Conservation (phyloP, 2,797 vertebrate species). For the Vespertilio murinus region DNA sequence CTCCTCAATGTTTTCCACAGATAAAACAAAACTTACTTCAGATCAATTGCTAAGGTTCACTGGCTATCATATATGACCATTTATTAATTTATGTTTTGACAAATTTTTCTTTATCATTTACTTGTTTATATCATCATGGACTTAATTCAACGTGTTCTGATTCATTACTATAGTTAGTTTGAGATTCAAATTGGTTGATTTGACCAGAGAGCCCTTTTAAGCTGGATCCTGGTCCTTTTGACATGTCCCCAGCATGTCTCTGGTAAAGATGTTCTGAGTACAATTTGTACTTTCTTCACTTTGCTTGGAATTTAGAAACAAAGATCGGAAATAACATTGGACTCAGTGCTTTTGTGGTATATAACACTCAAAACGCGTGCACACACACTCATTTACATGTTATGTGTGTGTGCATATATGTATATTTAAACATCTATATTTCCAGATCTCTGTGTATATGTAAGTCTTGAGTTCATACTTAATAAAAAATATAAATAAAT, state of each 20-base stretch:
- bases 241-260: not conserved
- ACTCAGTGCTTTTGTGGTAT: not conserved
- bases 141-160: not conserved
- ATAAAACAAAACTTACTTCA: not conserved
- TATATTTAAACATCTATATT: not conserved
- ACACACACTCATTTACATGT: no score
- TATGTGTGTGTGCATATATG: not conserved
- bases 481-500: no score
- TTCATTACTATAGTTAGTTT: not conserved
- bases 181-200: not conserved
- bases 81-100: not conserved
- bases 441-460: not conserved
- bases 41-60: not conserved
- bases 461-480: not conserved
- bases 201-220: not conserved
- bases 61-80: not conserved
- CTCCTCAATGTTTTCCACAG: not conserved
- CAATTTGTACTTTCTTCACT: not conserved
- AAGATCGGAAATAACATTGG: not conserved
- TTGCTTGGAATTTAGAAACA: not conserved
- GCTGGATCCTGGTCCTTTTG: not conserved
- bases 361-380: not conserved
- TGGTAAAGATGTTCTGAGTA: not conserved
- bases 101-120: not conserved
- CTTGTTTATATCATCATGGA: not conserved